Evolutionary conservation across 2,113 vertebrate genomes (phyloP), one percentile per base, ranked within the genome.

Genomic region (Cavia aperea): DNA sequence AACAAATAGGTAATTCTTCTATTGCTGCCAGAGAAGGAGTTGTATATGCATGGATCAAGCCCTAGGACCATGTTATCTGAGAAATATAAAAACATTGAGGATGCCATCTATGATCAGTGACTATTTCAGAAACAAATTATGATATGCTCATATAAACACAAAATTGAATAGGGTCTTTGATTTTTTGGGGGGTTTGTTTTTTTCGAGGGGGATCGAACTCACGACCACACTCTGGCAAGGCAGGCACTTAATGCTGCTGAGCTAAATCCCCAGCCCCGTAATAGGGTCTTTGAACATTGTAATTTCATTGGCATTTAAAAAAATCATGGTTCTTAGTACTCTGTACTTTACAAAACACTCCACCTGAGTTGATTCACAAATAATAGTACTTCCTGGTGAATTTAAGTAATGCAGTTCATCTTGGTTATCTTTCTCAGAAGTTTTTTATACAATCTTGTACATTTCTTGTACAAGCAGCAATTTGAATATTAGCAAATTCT

Each of bases 111-210:
- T 68, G 16, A 73, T 73, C 70, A 82, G 23, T 87, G 72, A 33
- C 51, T 90, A 13, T 79, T 92, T 89, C 56, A 90, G 73, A 88
- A 95, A 72, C 82, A 96, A 81, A 15, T 88, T 90, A 49, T 93
- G 46, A 81, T 81, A 26, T 26, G 10, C 70, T 49, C 23, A 91
- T 82, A 62, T 4, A 63, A 81, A 82, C 26, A 78, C 7, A 81
- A 79, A 79, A 66, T 84, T 66, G 70, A 70, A 5, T 19, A 10
- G 11, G 63, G 36, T 58, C 33, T 91, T 86, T 75, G 49, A 43
- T 39, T 39, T 39, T 39, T 39, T 39, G 39, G 39, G 39, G 39
- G 39, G 39, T 39, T 39, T 39, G 39, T 39, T 39, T 39, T 39
- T 39, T 39, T 39, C 39, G 39, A 39, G 39, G 39, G 3, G 39